Evolutionary conservation across 2,113 vertebrate species (phyloP), one percentile per base, ranked within the genome.

Genomic region (Sander vitreus): DNA sequence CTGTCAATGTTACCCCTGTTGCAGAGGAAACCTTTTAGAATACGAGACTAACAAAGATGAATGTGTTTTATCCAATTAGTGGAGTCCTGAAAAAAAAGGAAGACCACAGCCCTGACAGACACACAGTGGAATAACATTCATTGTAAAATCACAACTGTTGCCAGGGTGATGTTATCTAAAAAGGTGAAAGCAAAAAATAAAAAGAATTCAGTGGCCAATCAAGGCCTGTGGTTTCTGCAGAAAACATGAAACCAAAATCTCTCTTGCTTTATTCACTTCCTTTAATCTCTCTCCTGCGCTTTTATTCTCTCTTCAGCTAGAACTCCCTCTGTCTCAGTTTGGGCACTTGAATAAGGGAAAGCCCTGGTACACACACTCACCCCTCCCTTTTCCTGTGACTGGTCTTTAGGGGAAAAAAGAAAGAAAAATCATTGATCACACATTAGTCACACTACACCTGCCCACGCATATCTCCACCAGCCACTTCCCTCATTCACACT

Each of bases 371-470:
- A 10, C 68, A 48, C 27, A 51, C 62, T 9, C 81, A n/a, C 39
- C 1, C 57, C 54, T 66, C 30, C 25, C 54, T 81, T 64, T 81
- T 53, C 68, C 60, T 62, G 59, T 75, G 33, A 90, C 70, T 84
- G 69, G 64, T 83, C 80, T 81, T 78, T 25, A 81, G 65, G 68
- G 70, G 73, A 0, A 18, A 48, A 55, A 45, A n/a, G 14, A 47
- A 67, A 59, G 66, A 76, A 70, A 86, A 85, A 76, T 78, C 83
- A 90, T 76, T 86, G 84, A 94, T 93, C 89, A 83, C 77, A 87
- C 80, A 90, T 92, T 86, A 92, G 88, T 93, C 91, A 89, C 84
- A 67, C 68, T 80, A 81, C 86, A 91, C 90, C 91, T 91, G 91
- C 90, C 85, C 79, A 85, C 82, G 33, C 78, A 43, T 51, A 81